Evolutionary conservation across 1,140 invertebrate genomes (phyloP).

Genomic region (Lepidotrigona ventralis): DNA sequence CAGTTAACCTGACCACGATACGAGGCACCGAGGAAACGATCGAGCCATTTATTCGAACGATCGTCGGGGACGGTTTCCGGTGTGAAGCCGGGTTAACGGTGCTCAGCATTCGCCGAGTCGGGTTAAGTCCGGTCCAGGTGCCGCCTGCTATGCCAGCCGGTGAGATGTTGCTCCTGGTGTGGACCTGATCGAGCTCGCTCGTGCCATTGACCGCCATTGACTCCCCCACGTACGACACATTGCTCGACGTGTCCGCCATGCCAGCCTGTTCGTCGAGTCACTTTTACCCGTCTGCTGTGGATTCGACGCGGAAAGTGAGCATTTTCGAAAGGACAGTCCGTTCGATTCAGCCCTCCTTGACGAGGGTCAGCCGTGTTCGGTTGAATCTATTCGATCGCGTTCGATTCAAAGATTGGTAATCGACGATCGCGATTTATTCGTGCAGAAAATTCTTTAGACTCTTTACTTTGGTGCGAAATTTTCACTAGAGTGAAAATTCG

Average conservation of each 20-base stretch:
- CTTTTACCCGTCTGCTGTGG: conserved; percentile 20
- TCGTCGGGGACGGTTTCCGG: conserved; percentile 37
- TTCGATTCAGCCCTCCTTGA: not conserved
- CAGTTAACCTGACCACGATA: not conserved
- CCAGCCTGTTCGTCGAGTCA: conserved; percentile 38
- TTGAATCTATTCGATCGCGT: not conserved
- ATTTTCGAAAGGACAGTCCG: conserved; percentile 22
- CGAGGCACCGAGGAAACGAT: not conserved
- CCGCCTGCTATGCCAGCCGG: conserved; percentile 65
- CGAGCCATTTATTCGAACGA: not conserved
- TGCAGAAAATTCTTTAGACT: not conserved
- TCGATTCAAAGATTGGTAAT: too few relatives aligned
- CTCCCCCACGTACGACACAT: conserved; percentile 74
- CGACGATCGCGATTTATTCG: not conserved
- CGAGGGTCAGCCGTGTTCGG: not conserved
- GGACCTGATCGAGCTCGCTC: conserved; percentile 75
- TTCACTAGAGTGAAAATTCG: not conserved
- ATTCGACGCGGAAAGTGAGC: conserved; percentile 30
- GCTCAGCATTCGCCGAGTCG: conserved; percentile 59
- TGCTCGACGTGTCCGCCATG: conserved; percentile 54
- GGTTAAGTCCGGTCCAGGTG: conserved; percentile 70
- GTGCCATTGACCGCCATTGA: conserved; percentile 79
- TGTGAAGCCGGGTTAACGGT: conserved; percentile 64
- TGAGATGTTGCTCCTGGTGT: conserved; percentile 72
- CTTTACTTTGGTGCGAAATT: not conserved